Conservation (phyloP, 2,888 invertebrate genomes). For the Xiphydria camelus region DNA sequence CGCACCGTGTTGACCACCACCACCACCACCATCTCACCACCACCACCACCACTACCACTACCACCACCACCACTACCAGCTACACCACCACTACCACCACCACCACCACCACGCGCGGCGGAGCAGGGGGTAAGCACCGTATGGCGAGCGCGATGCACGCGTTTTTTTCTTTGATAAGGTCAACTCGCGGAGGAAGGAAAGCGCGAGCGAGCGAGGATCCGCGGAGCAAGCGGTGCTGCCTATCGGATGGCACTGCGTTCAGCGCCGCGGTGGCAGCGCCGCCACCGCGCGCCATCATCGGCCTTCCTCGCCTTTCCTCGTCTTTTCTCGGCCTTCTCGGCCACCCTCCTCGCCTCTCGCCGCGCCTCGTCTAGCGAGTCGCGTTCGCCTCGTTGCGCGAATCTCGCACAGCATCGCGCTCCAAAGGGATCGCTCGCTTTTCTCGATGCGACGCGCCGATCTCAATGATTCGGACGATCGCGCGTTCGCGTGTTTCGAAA, state of each 20-base stretch:
- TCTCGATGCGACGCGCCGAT: no score
- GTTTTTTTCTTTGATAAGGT: slow-evolving; percentile 9
- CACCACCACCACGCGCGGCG: slow-evolving; percentile 5
- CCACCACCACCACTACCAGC: slow-evolving; percentile 24
- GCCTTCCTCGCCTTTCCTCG: slow-evolving; percentile 37
- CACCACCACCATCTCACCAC: slow-evolving; percentile 6
- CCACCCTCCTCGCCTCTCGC: not conserved
- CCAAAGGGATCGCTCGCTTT: no score
- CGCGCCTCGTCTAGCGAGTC: slow-evolving; percentile 1
- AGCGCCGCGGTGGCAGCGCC: slow-evolving; percentile 39
- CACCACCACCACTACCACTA: slow-evolving; percentile 12
- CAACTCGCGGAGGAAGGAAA: slow-evolving; percentile 26
- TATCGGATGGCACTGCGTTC: slow-evolving; percentile 50
- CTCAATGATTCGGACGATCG: no score
- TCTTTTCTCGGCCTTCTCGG: slow-evolving; percentile 6
- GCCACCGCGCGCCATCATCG: slow-evolving; percentile 26
- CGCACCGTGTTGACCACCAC: slow-evolving; percentile 42
- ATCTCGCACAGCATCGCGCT: no score
- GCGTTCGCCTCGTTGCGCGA: no score
- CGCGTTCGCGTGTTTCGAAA: no score
- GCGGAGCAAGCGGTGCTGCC: slow-evolving; percentile 48
- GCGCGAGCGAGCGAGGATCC: slow-evolving; percentile 27
- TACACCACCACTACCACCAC: slow-evolving; percentile 26
- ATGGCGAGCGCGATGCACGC: slow-evolving; percentile 1
- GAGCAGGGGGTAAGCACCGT: no score